These are phyloP conservation scores for Hemithea aestivaria DNA, from an alignment of 2,888 invertebrate genomes.

Conservation along the genomic window DNA sequence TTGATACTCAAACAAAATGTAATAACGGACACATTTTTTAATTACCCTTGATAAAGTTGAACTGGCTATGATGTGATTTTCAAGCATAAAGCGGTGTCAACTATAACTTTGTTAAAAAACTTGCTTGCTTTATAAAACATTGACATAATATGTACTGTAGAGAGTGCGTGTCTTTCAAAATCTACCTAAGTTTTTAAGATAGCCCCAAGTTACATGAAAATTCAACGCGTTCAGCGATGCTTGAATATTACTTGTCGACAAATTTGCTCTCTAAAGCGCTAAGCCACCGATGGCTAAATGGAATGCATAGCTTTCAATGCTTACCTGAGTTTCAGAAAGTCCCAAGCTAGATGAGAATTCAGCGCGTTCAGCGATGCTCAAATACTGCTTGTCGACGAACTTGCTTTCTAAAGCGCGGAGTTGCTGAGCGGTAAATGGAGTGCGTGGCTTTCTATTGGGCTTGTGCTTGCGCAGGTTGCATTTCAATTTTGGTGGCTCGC, in stretches of 20 bases:
- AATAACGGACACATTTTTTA: too few species aligned
- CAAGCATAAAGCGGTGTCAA: too few species aligned
- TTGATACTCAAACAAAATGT: too few species aligned
- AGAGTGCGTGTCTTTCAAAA: too few species aligned
- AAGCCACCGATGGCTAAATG: too few species aligned
- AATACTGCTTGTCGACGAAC: slow-evolving; percentile 97
- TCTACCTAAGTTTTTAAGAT: slow-evolving; percentile 69
- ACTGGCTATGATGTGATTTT: too few species aligned
- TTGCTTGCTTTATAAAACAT: too few species aligned
- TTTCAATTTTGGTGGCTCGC: slow-evolving; percentile 91
- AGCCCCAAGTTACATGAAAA: slow-evolving; percentile 96
- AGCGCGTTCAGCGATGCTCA: slow-evolving; percentile 98
- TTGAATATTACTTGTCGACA: slow-evolving; percentile 97
- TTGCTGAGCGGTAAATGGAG: slow-evolving; percentile 99
- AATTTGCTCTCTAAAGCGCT: too few species aligned
- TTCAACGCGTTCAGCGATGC: slow-evolving; percentile 98
- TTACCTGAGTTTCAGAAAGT: slow-evolving; percentile 79
- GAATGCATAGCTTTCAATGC: too few species aligned
- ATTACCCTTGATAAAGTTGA: too few species aligned
- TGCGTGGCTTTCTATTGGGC: slow-evolving; percentile 97
- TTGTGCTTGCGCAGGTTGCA: slow-evolving; percentile 98
- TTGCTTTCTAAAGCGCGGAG: slow-evolving; percentile 96
- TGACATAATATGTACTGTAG: too few species aligned
- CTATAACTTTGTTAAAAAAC: too few species aligned
- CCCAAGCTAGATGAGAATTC: slow-evolving; percentile 97